Evolutionary conservation across 2,888 invertebrate genomes (phyloP).

Genomic region (Anorthoa munda): DNA sequence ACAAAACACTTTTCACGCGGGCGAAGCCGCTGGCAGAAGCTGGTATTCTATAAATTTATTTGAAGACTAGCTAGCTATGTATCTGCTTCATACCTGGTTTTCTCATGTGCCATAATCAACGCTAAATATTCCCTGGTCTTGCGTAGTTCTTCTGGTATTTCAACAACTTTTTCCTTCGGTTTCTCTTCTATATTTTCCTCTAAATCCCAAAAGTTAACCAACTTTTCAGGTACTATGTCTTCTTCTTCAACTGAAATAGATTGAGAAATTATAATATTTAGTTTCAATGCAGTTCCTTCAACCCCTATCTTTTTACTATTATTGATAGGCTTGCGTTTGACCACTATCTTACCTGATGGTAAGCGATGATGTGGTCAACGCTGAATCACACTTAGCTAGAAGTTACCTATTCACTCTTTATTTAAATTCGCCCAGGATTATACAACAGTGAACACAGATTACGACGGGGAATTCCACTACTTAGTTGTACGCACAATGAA

Average conservation of each 20-base stretch:
- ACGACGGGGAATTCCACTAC: too few relatives aligned
- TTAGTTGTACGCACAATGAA: too few relatives aligned
- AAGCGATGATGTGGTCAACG: too few relatives aligned
- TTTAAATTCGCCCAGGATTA: too few relatives aligned
- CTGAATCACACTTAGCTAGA: too few relatives aligned
- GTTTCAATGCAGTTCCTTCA: background rate
- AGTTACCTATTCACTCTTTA: too few relatives aligned
- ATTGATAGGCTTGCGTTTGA: too few relatives aligned
- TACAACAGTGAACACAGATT: too few relatives aligned
- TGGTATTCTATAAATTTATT: background rate
- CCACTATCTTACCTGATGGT: too few relatives aligned
- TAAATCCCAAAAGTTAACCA: conserved; percentile 72
- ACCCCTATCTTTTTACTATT: background rate
- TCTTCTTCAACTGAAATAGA: conserved; percentile 14
- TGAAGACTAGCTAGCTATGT: background rate
- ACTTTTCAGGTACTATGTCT: conserved; percentile 19
- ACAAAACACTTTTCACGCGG: too few relatives aligned
- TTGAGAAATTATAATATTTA: background rate
- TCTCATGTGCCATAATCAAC: conserved; percentile 82
- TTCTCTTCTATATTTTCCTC: conserved; percentile 47
- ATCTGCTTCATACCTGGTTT: conserved; percentile 73
- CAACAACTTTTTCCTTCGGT: conserved; percentile 39
- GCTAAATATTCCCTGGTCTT: conserved; percentile 67
- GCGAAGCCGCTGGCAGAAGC: too few relatives aligned
- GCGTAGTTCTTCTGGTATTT: conserved; percentile 73